Percentiles rank a stretch among this genome's conserved stretches.
Conservation (phyloP, 92 coral and sea anemone genomes). For the Epizoanthus ramosus region DNA sequence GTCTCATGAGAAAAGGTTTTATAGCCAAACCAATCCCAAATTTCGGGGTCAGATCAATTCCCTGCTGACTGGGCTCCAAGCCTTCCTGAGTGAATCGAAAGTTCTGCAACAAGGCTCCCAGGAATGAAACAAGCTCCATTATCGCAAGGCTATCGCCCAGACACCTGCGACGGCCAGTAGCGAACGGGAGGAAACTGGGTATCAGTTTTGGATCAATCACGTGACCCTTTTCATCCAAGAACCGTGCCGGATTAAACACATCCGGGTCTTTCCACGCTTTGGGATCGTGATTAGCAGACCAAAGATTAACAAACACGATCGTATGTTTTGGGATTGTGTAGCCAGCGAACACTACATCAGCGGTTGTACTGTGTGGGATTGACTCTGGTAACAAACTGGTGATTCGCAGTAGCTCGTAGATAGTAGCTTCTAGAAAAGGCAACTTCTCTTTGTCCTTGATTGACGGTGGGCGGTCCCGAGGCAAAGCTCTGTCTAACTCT, state of each 20-base stretch:
- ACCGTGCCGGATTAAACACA: constrained; percentile 53
- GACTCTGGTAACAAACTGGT: background rate
- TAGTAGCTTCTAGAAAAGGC: background rate
- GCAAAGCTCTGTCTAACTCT: background rate
- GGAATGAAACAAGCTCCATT: constrained; percentile 14
- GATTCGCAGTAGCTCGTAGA: constrained; percentile 8
- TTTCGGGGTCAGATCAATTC: constrained; percentile 25
- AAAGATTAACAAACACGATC: constrained; percentile 45
- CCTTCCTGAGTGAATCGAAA: constrained; percentile 54
- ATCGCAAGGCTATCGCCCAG: constrained; percentile 45
- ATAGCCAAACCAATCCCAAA: background rate
- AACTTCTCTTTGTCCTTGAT: background rate
- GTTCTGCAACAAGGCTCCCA: constrained; percentile 43
- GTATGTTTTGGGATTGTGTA: constrained; percentile 37
- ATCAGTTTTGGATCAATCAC: constrained; percentile 44
- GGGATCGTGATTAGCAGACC: constrained; percentile 58
- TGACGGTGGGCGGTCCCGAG: background rate
- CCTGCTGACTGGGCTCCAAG: constrained; percentile 34
- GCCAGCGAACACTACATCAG: background rate
- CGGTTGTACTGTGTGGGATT: constrained; percentile 1
- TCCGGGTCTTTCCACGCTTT: constrained; percentile 57
- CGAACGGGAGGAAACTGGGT: constrained; percentile 53
- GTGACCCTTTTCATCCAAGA: constrained; percentile 42
- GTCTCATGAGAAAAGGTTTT: background rate
- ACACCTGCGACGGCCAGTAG: constrained; percentile 52